These are phyloP conservation scores for Parascotia fuliginaria DNA, from an alignment of 2,888 invertebrate species.

Conservation along the genomic window DNA sequence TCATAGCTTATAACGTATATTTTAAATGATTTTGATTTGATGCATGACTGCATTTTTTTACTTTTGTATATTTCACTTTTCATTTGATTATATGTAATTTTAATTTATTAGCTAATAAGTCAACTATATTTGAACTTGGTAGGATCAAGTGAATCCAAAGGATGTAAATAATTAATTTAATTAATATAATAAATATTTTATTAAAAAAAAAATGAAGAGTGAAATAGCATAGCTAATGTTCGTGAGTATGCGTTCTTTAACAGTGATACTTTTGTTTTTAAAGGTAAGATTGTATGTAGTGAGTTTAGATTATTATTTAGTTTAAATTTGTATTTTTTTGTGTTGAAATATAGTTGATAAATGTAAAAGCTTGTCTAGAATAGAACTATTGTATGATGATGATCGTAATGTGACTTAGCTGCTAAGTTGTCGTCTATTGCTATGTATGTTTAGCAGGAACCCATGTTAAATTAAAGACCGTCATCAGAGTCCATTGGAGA, in stretches of 20 bases:
- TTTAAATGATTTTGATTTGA: conserved; percentile 17
- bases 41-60: conserved; percentile 36
- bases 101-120: background rate
- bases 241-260: conserved; percentile 1
- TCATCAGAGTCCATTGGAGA: too few relatives aligned
- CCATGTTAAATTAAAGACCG: too few relatives aligned
- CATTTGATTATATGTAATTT: conserved; percentile 1
- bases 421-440: too few relatives aligned
- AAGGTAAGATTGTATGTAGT: conserved; percentile 5
- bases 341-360: background rate
- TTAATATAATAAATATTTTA: background rate
- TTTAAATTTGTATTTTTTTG: background rate
- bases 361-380: background rate
- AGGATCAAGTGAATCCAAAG: too few relatives aligned
- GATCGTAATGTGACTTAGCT: too few relatives aligned
- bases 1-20: conserved; percentile 71
- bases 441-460: too few relatives aligned
- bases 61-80: conserved; percentile 10
- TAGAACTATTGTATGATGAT: too few relatives aligned
- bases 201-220: conserved; percentile 1
- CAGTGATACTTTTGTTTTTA: background rate
- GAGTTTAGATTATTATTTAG: background rate
- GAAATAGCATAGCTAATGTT: conserved; percentile 1
- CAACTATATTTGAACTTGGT: too few relatives aligned
- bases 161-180: too few relatives aligned